Evolutionary conservation across 2,797 vertebrate genomes (phyloP), one percentile per base, ranked within the genome.

Genomic region (Capromys pilorides): DNA sequence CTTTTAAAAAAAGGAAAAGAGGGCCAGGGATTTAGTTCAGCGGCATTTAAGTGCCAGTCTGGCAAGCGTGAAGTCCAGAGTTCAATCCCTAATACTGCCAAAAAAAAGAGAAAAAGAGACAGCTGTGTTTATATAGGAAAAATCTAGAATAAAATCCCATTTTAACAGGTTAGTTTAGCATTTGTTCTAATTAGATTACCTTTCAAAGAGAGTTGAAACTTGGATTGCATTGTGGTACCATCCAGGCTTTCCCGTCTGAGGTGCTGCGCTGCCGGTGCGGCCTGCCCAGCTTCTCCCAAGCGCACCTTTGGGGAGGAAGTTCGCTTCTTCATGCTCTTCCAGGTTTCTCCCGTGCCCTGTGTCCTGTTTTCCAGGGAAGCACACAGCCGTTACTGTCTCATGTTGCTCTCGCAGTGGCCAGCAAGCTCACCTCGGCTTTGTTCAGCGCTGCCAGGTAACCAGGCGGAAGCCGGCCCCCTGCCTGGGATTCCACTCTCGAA

Each of bases 341-440:
- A 0, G 16, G 13, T 66, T 64, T 54, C 45, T 45, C 89, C 54
- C 97, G 94, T 87, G 54, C 8, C 49, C 36, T 87, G 92, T 39
- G 7, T 87, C 79, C 31, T 75, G 26, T 97, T 79, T 96, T 97
- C 87, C 96, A 99, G 99, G 99, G 99, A 86, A 99, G 99, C 98
- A 99, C 99, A 18, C 99, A 99, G 97, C 99, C 99, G 33, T 98
- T 99, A 18, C 97, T 99, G 89, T 99, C 99, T 66, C 99, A 99
- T 0, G 99, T 99, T 91, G 99, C 99, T 26, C 98, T 99, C 51
- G 99, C 99, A 41, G 99, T 99, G 94, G 99, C 99, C 96, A 99
- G 99, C 97, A 99, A 99, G 98, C 99, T 99, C 96, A 99, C 99
- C 79, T 99, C 99, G 10, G 99, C 99, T 14, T 98, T 99, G 92